A percentile compares a stretch with the other conserved stretches of the same genome.
phyloP scores from a whole-genome alignment of 1,140 invertebrate species.

The Scaptomyza graminum region DNA sequence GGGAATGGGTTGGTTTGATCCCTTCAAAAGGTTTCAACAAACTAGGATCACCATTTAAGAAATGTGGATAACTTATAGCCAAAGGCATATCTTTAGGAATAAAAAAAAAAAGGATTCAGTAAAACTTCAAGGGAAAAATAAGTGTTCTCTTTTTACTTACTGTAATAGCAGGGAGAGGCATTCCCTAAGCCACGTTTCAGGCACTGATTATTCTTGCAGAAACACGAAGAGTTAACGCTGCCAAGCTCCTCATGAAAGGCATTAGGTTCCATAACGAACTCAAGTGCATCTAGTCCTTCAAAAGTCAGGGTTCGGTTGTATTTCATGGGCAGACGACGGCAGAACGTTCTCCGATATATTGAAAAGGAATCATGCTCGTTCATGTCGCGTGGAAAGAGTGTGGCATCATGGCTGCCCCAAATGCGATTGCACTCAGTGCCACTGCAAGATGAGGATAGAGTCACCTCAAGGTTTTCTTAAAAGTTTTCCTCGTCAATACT shows the following conservation, averaged over 20 bases:
- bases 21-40: constrained; percentile 88
- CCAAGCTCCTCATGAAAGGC: constrained; percentile 85
- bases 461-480: not conserved
- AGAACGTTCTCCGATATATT: constrained; percentile 88
- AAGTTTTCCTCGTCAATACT: not conserved
- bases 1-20: constrained; percentile 87
- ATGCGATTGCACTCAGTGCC: constrained; percentile 86
- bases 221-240: constrained; percentile 70
- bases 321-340: constrained; percentile 86
- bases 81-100: constrained; percentile 86
- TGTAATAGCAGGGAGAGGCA: constrained; percentile 90
- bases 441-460: constrained; percentile 21
- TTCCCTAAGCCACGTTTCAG: constrained; percentile 87
- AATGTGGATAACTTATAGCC: constrained; percentile 92
- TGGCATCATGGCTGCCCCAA: constrained; percentile 87
- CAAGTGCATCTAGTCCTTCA: constrained; percentile 72
- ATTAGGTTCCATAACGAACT: constrained; percentile 85
- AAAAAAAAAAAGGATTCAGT: not conserved
- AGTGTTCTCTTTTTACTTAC: constrained; percentile 83
- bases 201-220: constrained; percentile 86
- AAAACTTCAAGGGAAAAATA: not conserved
- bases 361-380: constrained; percentile 85
- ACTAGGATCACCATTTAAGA: constrained; percentile 88
- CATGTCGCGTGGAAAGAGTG: constrained; percentile 86
- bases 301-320: constrained; percentile 76